Conservation (phyloP, 1,140 invertebrate genomes). For the Hycleus cichorii region DNA sequence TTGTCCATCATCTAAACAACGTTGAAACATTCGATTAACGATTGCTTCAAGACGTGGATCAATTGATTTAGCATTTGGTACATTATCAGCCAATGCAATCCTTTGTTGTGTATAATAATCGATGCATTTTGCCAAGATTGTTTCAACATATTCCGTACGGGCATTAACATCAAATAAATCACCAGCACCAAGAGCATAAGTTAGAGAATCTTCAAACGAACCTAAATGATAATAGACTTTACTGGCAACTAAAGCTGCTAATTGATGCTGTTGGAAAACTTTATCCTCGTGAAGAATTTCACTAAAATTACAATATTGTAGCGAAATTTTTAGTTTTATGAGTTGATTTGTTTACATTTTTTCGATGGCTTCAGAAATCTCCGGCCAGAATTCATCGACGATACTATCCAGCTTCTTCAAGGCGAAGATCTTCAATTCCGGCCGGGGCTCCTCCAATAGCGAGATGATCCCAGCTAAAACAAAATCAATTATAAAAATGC, state of each 20-base stretch:
- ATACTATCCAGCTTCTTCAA: constrained; percentile 84
- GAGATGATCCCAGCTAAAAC: constrained; percentile 83
- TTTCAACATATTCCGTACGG: constrained; percentile 92
- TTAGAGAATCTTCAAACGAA: constrained; percentile 91
- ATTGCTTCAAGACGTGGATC: constrained; percentile 88
- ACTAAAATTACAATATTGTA: constrained; percentile 40
- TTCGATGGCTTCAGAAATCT: constrained; percentile 95
- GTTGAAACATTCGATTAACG: constrained; percentile 94
- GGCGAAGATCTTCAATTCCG: constrained; percentile 90
- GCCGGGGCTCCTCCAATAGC: constrained; percentile 87
- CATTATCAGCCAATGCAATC: constrained; percentile 57
- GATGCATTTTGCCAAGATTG: constrained; percentile 93
- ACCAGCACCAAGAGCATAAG: constrained; percentile 88
- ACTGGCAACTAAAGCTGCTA: constrained; percentile 94
- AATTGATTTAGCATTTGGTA: constrained; percentile 60
- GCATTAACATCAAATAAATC: constrained; percentile 91
- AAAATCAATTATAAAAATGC: not conserved
- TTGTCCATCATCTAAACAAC: constrained; percentile 90
- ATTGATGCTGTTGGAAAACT: constrained; percentile 75
- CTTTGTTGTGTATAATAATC: constrained; percentile 89
- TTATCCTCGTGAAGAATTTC: constrained; percentile 94
- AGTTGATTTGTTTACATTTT: constrained; percentile 65
- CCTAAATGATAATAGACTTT: constrained; percentile 98
- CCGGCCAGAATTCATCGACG: constrained; percentile 97
- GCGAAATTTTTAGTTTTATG: not conserved